Base-by-base conservation (phyloP, 2,888 invertebrate species). In the Plagiodera versicolora region DNA sequence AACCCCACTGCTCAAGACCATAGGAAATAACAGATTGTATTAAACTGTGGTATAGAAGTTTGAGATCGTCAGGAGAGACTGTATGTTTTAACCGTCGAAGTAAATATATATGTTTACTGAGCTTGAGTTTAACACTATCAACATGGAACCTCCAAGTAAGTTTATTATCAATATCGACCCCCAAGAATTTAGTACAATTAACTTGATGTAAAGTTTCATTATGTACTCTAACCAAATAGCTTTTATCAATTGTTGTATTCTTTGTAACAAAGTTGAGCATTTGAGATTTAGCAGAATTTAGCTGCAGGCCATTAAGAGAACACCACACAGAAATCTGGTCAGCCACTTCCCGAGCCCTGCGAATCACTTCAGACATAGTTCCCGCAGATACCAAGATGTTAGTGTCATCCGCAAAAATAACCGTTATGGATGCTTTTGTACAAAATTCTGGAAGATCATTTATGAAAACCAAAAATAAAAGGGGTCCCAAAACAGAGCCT, bases 391-490 rank as follows among this genome's bases (percentile, higher is more conserved):
- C 48, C 20, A 48, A 48, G n/a, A 19, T 19, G 6, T 48, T 48
- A 24, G 48, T 48, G 10, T 48, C 48, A 20, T 48, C 48, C 9
- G 48, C 48, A 20, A 24, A 48, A 24, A 39, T 24, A 3, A 48
- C 48, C 20, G 24, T 48, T 1, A 19, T 20, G 8, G 48, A 20
- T 3, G 48, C 48, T 24, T 48, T 24, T 24, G 48, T n/a, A 1
- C 24, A 48, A 16, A 48, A 48, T 48, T 48, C 24, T 1, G 19
- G 48, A 24, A 28, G 48, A 48, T 11, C 48, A 48, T 48, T 48
- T 2, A 20, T 24, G 10, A 48, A 48, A 48, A 48, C n/a, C n/a
- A 3, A 24, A 48, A 48, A 48, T 24, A 24, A 48, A 19, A 48
- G 24, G 4, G 48, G 48, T 20, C 24, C 24, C 48, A 20, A 24